Conservation (phyloP, 2,888 invertebrate genomes). For the Netelia inedita region DNA sequence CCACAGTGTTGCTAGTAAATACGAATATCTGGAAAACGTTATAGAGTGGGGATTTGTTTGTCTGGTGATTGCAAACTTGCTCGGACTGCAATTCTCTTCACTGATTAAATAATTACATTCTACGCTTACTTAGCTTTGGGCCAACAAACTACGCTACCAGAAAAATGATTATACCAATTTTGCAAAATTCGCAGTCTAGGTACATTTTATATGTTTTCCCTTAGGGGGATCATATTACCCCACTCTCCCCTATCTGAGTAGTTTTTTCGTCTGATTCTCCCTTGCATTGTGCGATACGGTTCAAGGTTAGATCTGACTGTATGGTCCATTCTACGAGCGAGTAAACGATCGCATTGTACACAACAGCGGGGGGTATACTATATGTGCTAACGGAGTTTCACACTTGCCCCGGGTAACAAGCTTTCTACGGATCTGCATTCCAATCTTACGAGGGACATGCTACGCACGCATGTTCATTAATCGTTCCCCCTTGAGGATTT, state of each 20-base stretch:
- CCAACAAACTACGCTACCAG: too few species aligned
- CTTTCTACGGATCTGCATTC: constrained; percentile 72
- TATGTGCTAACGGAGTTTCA: constrained; percentile 48
- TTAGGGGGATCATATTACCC: too few species aligned
- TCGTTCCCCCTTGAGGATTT: constrained; percentile 47
- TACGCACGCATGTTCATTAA: constrained; percentile 50
- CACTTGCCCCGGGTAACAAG: constrained; percentile 67
- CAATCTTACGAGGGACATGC: constrained; percentile 63
- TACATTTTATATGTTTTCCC: too few species aligned
- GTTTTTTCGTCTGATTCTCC: too few species aligned
- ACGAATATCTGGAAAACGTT: not conserved
- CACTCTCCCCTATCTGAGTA: too few species aligned
- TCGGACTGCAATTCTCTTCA: too few species aligned
- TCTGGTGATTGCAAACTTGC: too few species aligned
- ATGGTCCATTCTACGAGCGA: constrained; percentile 37
- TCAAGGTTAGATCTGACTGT: constrained; percentile 21
- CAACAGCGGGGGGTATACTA: constrained; percentile 31
- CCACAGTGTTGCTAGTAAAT: not conserved
- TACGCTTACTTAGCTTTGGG: too few species aligned
- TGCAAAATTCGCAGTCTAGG: too few species aligned
- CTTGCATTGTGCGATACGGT: not conserved
- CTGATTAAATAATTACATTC: too few species aligned
- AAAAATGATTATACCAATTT: too few species aligned
- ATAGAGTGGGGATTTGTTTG: too few species aligned
- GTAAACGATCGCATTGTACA: constrained; percentile 67